Conservation (phyloP, 1,140 invertebrate species). For the Acromyrmex heyeri region DNA sequence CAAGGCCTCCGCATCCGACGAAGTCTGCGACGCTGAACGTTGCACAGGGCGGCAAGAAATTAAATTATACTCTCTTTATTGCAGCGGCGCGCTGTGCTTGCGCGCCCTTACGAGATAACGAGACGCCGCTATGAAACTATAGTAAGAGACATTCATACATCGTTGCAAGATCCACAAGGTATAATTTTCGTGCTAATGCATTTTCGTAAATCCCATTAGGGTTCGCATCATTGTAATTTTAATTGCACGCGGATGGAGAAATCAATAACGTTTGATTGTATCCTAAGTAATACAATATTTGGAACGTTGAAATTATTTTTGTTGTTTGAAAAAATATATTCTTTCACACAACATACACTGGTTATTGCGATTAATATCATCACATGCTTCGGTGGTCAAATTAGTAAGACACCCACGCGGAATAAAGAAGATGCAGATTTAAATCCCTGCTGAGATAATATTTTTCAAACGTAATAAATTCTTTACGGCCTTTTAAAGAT, state of each 20-base stretch:
- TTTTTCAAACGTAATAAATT: too few species aligned
- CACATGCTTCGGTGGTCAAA: too few species aligned
- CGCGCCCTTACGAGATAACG: constrained; percentile 36
- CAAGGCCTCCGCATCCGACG: neutral
- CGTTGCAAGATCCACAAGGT: constrained; percentile 8
- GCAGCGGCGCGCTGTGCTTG: constrained; percentile 1
- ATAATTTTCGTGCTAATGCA: constrained; percentile 31
- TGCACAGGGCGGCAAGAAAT: constrained; percentile 38
- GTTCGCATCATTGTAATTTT: neutral
- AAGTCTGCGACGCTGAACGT: constrained; percentile 10
- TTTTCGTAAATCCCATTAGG: neutral
- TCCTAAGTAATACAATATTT: neutral
- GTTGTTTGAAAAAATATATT: too few species aligned
- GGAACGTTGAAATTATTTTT: neutral
- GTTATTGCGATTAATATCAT: too few species aligned
- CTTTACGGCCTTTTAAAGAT: too few species aligned
- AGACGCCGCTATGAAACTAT: constrained; percentile 18
- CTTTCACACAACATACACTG: too few species aligned
- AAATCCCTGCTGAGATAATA: too few species aligned
- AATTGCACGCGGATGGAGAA: neutral
- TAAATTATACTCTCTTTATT: constrained; percentile 62
- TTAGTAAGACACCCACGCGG: too few species aligned
- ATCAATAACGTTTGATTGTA: neutral
- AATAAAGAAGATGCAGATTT: too few species aligned
- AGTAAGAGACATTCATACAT: constrained; percentile 14